Percentiles rank a stretch among this genome's conserved stretches.
These are phyloP conservation scores for Gymnothorax javanicus DNA, from an alignment of 2,797 vertebrate genomes.

Conservation along the genomic window DNA sequence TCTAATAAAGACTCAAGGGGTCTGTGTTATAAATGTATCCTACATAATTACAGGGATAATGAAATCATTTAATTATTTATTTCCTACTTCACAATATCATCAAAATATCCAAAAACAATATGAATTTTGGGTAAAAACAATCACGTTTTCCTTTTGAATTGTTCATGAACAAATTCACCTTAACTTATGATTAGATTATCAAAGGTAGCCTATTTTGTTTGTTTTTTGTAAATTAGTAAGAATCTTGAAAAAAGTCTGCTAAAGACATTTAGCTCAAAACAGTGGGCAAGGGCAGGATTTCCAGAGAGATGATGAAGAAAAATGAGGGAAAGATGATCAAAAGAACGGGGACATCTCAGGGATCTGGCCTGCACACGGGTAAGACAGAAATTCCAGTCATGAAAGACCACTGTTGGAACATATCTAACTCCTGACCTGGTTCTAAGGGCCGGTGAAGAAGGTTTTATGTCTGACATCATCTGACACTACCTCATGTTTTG, in stretches of 20 bases:
- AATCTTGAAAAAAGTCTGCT: too few relatives aligned
- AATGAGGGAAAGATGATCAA: neutral
- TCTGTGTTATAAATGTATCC: neutral
- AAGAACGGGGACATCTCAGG: neutral
- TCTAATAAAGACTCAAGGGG: neutral
- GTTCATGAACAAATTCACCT: too few relatives aligned
- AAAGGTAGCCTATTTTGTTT: too few relatives aligned
- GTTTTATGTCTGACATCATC: slow-evolving; percentile 25
- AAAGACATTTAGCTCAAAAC: neutral
- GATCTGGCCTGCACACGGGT: neutral
- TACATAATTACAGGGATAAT: neutral
- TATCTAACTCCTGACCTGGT: slow-evolving; percentile 6
- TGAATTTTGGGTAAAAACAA: neutral
- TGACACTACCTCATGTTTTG: neutral
- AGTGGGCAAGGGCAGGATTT: neutral
- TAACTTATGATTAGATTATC: too few relatives aligned
- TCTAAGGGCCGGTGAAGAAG: neutral
- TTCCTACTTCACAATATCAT: neutral
- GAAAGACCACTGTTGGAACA: neutral
- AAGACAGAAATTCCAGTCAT: neutral
- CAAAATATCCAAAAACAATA: neutral
- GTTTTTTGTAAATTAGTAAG: too few relatives aligned
- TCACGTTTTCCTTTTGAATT: too few relatives aligned
- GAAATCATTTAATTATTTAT: neutral
- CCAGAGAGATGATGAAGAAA: neutral